These are phyloP conservation scores for Dinomys branickii DNA, from an alignment of 2,113 vertebrate species.

Conservation along the genomic window DNA sequence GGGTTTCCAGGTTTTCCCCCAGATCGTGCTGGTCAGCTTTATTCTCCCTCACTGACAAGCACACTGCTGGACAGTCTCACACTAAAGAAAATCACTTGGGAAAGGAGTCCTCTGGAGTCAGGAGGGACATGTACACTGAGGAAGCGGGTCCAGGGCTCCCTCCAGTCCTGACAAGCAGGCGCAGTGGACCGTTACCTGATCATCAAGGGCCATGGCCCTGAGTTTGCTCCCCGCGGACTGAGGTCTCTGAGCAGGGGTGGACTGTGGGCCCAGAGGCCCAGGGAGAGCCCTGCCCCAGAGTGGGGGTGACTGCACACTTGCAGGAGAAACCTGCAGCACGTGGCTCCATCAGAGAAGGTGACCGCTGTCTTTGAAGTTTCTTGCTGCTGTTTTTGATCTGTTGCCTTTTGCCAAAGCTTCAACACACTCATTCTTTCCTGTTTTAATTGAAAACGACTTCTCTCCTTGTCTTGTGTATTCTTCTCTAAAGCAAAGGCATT, in stretches of 20 bases:
- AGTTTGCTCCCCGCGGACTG: background rate
- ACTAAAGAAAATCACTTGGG: background rate
- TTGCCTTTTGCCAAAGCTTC: background rate
- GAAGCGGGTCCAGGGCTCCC: rapidly evolving
- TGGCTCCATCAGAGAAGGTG: rapidly evolving
- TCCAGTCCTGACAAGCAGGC: too few species aligned
- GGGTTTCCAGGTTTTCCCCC: background rate
- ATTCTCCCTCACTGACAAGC: rapidly evolving
- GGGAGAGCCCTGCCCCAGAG: rapidly evolving
- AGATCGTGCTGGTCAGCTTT: background rate
- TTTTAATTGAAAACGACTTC: background rate
- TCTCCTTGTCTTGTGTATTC: rapidly evolving
- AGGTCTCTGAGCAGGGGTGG: rapidly evolving
- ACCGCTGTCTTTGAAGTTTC: rapidly evolving
- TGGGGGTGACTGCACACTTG: rapidly evolving
- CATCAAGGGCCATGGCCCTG: too few species aligned
- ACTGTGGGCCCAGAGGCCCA: rapidly evolving
- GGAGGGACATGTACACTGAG: rapidly evolving
- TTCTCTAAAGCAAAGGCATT: background rate
- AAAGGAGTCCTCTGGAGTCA: rapidly evolving
- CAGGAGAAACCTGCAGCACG: rapidly evolving
- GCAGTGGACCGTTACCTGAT: background rate
- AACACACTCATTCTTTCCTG: background rate
- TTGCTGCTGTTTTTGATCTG: rapidly evolving
- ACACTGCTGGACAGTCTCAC: too few species aligned